Conservation (phyloP, 1,140 invertebrate genomes). For the Chironomus tepperi region DNA sequence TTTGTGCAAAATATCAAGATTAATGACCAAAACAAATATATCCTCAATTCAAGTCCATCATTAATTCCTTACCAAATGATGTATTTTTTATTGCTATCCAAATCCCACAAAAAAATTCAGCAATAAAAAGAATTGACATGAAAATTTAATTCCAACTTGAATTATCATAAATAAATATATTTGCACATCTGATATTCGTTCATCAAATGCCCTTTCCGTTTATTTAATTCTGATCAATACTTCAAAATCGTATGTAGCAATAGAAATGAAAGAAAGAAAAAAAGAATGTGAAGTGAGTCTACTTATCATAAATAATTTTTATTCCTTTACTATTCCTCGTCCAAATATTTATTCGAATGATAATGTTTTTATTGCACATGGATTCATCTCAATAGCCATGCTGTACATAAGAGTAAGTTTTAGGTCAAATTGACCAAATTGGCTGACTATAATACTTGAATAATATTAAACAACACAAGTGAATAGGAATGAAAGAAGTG, state of each 20-base stretch:
- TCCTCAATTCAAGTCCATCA: too few species aligned
- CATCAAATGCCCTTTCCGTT: neutral
- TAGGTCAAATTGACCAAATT: slow-evolving; percentile 22
- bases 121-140: too few species aligned
- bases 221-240: neutral
- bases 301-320: slow-evolving; percentile 24
- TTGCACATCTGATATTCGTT: slow-evolving; percentile 6
- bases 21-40: too few species aligned
- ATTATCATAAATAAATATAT: slow-evolving; percentile 20
- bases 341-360: neutral
- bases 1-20: too few species aligned
- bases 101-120: too few species aligned
- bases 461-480: neutral
- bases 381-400: neutral
- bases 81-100: too few species aligned
- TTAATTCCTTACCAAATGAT: too few species aligned
- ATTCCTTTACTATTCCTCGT: neutral
- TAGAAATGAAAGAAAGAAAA: too few species aligned
- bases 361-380: slow-evolving; percentile 18
- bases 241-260: neutral
- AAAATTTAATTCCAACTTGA: neutral
- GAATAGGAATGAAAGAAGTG: slow-evolving; percentile 16
- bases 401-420: neutral
- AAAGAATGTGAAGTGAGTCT: neutral
- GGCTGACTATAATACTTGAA: neutral